Conservation (phyloP, 2,113 vertebrate genomes). For the Phylloscopus trochilus region DNA sequence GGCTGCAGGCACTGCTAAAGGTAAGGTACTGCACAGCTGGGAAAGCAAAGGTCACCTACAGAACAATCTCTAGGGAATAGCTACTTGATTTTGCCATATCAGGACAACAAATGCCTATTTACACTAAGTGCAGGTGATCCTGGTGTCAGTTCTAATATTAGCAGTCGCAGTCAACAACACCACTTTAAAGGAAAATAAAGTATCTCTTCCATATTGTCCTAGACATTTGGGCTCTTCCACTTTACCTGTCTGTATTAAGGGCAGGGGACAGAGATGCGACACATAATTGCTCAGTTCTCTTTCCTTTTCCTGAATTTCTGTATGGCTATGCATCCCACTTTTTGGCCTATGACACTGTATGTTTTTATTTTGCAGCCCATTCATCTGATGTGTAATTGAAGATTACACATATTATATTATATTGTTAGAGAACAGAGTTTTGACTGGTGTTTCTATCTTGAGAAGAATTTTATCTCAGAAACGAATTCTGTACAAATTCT, state of each 20-base stretch:
- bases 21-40: slow-evolving; percentile 54
- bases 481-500: background rate
- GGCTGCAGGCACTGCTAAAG: slow-evolving; percentile 92
- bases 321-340: background rate
- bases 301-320: background rate
- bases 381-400: background rate
- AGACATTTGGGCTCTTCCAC: background rate
- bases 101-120: background rate
- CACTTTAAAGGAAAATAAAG: background rate
- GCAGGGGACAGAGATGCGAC: background rate
- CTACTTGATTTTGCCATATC: background rate
- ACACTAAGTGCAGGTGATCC: background rate
- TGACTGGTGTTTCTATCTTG: background rate
- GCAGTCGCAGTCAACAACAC: background rate
- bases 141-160: background rate
- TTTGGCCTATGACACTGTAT: background rate
- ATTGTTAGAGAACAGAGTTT: background rate
- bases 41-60: background rate
- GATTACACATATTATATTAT: too few relatives aligned
- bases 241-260: background rate
- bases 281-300: background rate
- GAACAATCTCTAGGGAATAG: background rate
- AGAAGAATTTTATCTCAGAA: background rate
- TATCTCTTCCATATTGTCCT: background rate
- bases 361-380: background rate